Evolutionary conservation across 2,113 vertebrate species (phyloP).

Genomic region (Pseudopodoces humilis): DNA sequence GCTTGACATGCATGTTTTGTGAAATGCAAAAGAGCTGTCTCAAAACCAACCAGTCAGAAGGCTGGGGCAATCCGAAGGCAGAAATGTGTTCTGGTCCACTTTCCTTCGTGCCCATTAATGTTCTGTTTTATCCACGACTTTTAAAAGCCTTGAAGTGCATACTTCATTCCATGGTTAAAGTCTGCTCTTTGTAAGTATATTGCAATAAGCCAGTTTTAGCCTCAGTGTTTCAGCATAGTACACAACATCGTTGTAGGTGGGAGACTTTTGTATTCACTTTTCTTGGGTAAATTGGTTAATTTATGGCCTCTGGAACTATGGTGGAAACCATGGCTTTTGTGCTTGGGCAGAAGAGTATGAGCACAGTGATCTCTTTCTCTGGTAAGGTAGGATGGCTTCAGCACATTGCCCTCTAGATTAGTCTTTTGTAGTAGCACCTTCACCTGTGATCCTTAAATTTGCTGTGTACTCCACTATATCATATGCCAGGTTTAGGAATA

Average conservation of each 20-base stretch:
- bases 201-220: not conserved
- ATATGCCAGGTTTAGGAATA: not conserved
- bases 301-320: not conserved
- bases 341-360: not conserved
- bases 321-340: not conserved
- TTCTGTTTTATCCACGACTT: not conserved
- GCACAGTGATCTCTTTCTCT: not conserved
- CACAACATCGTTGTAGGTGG: rapidly evolving
- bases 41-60: not conserved
- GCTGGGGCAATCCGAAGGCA: not conserved
- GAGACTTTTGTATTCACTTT: not conserved
- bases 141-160: not conserved
- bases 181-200: not conserved
- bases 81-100: not conserved
- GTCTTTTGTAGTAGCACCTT: not conserved
- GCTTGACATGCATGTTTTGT: not conserved
- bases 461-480: not conserved
- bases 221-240: not conserved
- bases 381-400: not conserved
- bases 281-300: not conserved
- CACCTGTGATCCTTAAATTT: not conserved
- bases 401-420: not conserved
- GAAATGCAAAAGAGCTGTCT: not conserved
- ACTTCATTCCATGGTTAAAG: not conserved
- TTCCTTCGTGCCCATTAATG: not conserved